Evolutionary conservation across 2,113 vertebrate genomes (phyloP).

Genomic region (Eurystomus gularis): DNA sequence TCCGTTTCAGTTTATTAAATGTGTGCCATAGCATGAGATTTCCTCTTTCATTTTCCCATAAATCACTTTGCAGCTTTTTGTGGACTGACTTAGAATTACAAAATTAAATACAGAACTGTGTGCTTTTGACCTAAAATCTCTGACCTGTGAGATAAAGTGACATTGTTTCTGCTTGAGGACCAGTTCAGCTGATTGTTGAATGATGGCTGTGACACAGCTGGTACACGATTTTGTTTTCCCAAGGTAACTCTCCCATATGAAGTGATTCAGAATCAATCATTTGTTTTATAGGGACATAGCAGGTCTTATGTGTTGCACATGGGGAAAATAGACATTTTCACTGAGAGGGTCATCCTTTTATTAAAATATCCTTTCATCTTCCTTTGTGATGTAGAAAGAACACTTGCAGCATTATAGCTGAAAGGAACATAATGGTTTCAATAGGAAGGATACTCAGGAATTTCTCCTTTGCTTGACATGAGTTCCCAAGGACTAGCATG

Average conservation of each 20-base stretch:
- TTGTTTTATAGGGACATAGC: neutral
- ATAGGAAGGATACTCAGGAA: neutral
- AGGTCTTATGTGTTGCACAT: neutral
- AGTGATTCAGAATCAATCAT: neutral
- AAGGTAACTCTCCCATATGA: slow-evolving; percentile 16
- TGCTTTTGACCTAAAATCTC: slow-evolving; percentile 9
- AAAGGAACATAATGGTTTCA: neutral
- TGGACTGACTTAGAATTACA: neutral
- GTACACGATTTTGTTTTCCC: neutral
- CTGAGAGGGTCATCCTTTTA: slow-evolving; percentile 16
- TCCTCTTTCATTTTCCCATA: neutral
- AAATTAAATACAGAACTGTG: neutral
- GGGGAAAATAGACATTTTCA: neutral
- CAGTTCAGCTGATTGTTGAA: slow-evolving; percentile 31
- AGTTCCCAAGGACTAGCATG: neutral
- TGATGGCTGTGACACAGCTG: slow-evolving; percentile 8
- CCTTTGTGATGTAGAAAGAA: neutral
- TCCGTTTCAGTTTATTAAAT: neutral
- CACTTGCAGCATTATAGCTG: neutral
- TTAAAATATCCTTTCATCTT: neutral
- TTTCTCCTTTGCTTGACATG: neutral
- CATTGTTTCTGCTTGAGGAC: slow-evolving; percentile 9
- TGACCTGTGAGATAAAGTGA: slow-evolving; percentile 16
- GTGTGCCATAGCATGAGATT: neutral
- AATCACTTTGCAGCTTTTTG: neutral